Percentiles rank a stretch among this genome's conserved stretches.
phyloP scores from a whole-genome alignment of 2,113 vertebrate species.

The Stegastes partitus region DNA sequence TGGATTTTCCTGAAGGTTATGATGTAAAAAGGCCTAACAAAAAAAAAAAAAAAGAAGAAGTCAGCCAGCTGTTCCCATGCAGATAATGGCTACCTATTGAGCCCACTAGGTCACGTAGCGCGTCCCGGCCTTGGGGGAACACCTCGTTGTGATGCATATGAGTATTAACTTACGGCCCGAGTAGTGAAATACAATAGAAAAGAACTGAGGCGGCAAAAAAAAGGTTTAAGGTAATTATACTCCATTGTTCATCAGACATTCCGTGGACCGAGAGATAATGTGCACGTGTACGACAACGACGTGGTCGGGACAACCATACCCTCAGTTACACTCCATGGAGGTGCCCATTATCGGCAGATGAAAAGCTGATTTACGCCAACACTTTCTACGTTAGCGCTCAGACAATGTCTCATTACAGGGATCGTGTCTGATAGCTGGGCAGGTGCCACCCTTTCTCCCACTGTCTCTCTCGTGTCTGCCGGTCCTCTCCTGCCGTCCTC shows the following conservation, averaged over 20 bases:
- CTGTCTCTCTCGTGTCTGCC: slow-evolving; percentile 4
- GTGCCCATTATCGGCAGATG: slow-evolving; percentile 76
- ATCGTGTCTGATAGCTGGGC: slow-evolving; percentile 39
- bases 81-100: slow-evolving; percentile 45
- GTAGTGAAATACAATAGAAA: slow-evolving; percentile 58
- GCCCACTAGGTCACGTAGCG: not conserved
- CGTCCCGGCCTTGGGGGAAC: slow-evolving; percentile 44
- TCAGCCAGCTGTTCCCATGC: slow-evolving; percentile 19
- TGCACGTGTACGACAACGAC: slow-evolving; percentile 64
- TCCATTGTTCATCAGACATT: slow-evolving; percentile 69
- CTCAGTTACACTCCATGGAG: slow-evolving; percentile 72
- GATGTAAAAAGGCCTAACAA: slow-evolving; percentile 4
- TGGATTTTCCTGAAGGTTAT: slow-evolving; percentile 24
- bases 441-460: slow-evolving; percentile 38
- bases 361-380: slow-evolving; percentile 64
- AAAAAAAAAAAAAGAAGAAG: slow-evolving; percentile 30
- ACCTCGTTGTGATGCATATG: slow-evolving; percentile 46
- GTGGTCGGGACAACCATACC: slow-evolving; percentile 74
- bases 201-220: slow-evolving; percentile 69
- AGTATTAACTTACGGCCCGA: slow-evolving; percentile 43
- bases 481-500: slow-evolving; percentile 31
- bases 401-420: slow-evolving; percentile 74
- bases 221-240: slow-evolving; percentile 79
- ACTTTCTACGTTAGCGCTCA: slow-evolving; percentile 59
- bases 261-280: slow-evolving; percentile 72